Evolutionary conservation across 2,888 invertebrate genomes (phyloP).

Genomic region (Gryllus longicercus): DNA sequence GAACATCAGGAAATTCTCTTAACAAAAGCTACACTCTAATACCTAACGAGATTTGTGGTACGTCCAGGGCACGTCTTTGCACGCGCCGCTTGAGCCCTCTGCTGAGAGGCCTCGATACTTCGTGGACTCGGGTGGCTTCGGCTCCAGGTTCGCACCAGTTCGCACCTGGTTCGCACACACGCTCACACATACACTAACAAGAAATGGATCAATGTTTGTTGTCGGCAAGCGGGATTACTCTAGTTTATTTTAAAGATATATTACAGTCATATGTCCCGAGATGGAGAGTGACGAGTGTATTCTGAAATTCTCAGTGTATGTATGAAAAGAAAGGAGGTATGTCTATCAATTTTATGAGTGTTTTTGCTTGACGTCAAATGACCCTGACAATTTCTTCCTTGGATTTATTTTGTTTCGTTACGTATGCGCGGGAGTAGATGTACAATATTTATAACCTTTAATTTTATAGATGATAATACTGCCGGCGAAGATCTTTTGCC

Average conservation of each 20-base stretch:
- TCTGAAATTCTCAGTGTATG: neutral
- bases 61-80: neutral
- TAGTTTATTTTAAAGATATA: neutral
- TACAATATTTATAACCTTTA: neutral
- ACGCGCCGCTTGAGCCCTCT: neutral
- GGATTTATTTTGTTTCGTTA: too few relatives aligned
- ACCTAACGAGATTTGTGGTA: neutral
- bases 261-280: neutral
- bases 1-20: neutral
- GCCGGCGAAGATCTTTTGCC: too few relatives aligned
- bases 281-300: neutral
- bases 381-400: neutral
- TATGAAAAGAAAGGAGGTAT: neutral
- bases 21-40: neutral
- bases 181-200: neutral
- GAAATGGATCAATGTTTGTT: constrained; percentile 17
- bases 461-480: too few relatives aligned
- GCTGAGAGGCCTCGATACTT: neutral
- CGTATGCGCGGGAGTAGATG: neutral
- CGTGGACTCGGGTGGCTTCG: neutral
- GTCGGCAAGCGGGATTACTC: neutral
- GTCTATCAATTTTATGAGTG: neutral
- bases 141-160: neutral
- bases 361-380: neutral
- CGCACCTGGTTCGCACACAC: neutral